A percentile compares a stretch with the other conserved stretches of the same genome.
These are phyloP conservation scores for Falcunculus frontatus DNA, from an alignment of 2,113 vertebrate species.

Conservation along the genomic window DNA sequence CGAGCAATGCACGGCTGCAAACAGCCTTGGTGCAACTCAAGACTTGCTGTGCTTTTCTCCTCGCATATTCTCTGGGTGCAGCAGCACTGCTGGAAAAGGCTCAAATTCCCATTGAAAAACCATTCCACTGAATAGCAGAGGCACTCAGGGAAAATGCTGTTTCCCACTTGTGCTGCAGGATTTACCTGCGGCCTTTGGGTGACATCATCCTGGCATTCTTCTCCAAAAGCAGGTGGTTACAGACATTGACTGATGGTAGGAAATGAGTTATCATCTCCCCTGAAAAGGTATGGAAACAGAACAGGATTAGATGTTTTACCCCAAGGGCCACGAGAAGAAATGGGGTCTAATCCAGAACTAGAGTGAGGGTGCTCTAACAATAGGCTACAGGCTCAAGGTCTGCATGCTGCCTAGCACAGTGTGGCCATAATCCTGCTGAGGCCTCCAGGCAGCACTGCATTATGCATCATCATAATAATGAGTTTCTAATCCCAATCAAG, in stretches of 20 bases:
- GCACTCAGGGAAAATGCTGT: background rate
- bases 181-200: background rate
- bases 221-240: background rate
- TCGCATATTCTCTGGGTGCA: background rate
- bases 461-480: background rate
- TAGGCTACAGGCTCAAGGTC: background rate
- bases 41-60: background rate
- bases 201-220: background rate
- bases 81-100: background rate
- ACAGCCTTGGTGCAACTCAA: background rate
- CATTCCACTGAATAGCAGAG: background rate
- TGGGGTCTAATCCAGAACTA: background rate
- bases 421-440: background rate
- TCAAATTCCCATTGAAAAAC: background rate
- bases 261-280: background rate
- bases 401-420: background rate
- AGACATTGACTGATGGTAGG: background rate
- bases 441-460: conserved; percentile 4
- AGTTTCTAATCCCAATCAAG: conserved; percentile 31
- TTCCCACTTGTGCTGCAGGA: background rate
- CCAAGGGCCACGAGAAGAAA: background rate
- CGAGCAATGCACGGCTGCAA: accelerated
- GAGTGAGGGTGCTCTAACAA: background rate
- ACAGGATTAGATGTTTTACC: background rate
- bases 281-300: background rate